These are phyloP conservation scores for Eulacestoma nigropectus DNA, from an alignment of 2,113 vertebrate genomes.

Conservation along the genomic window DNA sequence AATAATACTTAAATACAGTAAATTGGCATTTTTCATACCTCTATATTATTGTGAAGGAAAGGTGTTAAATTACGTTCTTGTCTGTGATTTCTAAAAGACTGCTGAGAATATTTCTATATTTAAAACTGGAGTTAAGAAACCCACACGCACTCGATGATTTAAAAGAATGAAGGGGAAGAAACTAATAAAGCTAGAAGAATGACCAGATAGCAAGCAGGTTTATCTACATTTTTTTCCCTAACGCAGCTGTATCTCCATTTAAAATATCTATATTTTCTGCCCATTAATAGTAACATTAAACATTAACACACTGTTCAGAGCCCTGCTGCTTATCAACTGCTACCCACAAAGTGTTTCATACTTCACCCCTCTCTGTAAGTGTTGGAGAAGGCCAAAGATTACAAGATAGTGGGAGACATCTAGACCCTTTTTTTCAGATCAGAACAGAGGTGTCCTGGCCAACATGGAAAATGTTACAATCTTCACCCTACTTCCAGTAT, in stretches of 20 bases:
- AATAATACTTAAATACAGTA: neutral
- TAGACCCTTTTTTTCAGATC: neutral
- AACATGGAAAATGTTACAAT: neutral
- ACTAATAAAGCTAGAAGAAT: neutral
- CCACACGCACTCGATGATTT: fast-evolving
- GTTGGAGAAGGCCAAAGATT: neutral
- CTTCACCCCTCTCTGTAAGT: neutral
- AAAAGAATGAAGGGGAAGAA: neutral
- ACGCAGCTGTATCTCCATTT: neutral
- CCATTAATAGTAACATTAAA: neutral
- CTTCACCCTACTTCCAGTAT: neutral
- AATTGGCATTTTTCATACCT: neutral
- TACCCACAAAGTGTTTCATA: neutral
- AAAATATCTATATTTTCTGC: neutral
- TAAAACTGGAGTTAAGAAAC: neutral
- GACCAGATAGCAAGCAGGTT: neutral
- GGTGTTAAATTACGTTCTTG: neutral
- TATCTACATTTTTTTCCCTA: neutral
- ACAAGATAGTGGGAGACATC: neutral
- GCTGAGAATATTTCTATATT: neutral
- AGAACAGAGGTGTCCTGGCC: neutral
- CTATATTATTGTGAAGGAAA: neutral
- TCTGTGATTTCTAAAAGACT: neutral
- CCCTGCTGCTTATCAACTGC: neutral
- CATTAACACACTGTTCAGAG: neutral